A percentile compares a stretch with the other conserved stretches of the same genome.
Evolutionary conservation across 1,140 invertebrate species (phyloP).

Genomic region (Orchestia grillus): DNA sequence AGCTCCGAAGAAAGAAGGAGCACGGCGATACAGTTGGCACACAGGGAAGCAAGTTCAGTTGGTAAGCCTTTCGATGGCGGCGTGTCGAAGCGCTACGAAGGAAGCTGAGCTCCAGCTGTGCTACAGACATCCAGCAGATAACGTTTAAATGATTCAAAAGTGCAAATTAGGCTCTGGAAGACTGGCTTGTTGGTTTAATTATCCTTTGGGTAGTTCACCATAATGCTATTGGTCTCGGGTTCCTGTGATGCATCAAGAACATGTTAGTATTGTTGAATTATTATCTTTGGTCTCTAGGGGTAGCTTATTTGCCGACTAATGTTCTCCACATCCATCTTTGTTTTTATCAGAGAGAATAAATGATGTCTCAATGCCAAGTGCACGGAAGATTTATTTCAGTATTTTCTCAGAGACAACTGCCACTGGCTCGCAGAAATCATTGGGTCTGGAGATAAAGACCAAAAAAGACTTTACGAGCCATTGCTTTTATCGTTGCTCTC

Average conservation of each 20-base stretch:
- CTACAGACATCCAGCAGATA: slow-evolving; percentile 49
- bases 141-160: slow-evolving; percentile 53
- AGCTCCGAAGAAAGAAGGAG: background rate
- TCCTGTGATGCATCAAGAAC: slow-evolving; percentile 1
- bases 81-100: slow-evolving; percentile 5
- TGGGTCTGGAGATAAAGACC: background rate
- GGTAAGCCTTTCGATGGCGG: background rate
- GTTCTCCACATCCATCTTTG: background rate
- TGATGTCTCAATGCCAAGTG: background rate
- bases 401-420: background rate
- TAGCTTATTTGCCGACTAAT: slow-evolving; percentile 16
- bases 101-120: slow-evolving; percentile 33
- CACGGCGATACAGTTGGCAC: background rate
- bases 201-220: slow-evolving; percentile 29
- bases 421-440: background rate
- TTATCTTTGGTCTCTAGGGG: background rate
- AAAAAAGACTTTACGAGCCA: background rate
- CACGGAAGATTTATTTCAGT: slow-evolving; percentile 5
- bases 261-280: slow-evolving; percentile 40
- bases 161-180: slow-evolving; percentile 48
- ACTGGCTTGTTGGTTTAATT: slow-evolving; percentile 41
- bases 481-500: background rate
- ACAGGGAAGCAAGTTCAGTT: background rate
- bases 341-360: slow-evolving; percentile 16
- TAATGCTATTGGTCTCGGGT: slow-evolving; percentile 39